These are phyloP conservation scores for Girardinichthys multiradiatus DNA, from an alignment of 2,113 vertebrate species.

Conservation along the genomic window DNA sequence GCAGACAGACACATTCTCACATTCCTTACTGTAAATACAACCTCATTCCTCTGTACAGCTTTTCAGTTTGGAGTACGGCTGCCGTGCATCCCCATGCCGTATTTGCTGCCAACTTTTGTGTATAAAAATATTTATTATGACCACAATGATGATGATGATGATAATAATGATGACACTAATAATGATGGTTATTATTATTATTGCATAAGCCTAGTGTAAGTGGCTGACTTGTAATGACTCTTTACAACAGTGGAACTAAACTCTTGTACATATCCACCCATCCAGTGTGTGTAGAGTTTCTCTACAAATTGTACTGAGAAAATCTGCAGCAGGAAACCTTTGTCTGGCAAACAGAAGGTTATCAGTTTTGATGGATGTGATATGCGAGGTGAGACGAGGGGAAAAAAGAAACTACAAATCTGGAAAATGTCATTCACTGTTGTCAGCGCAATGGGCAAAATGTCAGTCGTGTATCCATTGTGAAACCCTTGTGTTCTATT, in stretches of 20 bases:
- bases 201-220: slow-evolving; percentile 76
- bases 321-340: slow-evolving; percentile 56
- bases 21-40: slow-evolving; percentile 90
- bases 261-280: slow-evolving; percentile 71
- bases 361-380: slow-evolving; percentile 59
- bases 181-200: slow-evolving; percentile 56
- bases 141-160: slow-evolving; percentile 72
- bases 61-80: slow-evolving; percentile 82
- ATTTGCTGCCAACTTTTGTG: slow-evolving; percentile 85
- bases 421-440: slow-evolving; percentile 85
- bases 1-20: slow-evolving; percentile 69
- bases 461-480: slow-evolving; percentile 93
- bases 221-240: slow-evolving; percentile 80
- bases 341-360: slow-evolving; percentile 67
- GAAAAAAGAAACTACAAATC: slow-evolving; percentile 59
- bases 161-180: slow-evolving; percentile 64
- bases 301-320: slow-evolving; percentile 80
- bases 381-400: slow-evolving; percentile 66
- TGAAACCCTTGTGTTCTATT: slow-evolving; percentile 93
- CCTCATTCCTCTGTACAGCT: slow-evolving; percentile 85
- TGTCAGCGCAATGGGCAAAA: slow-evolving; percentile 91
- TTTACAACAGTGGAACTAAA: slow-evolving; percentile 80
- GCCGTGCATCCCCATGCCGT: slow-evolving; percentile 82
- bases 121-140: slow-evolving; percentile 80
- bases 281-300: slow-evolving; percentile 79